Evolutionary conservation across 2,888 invertebrate genomes (phyloP), one percentile per base, ranked within the genome.

Genomic region (Acleris sparsana): DNA sequence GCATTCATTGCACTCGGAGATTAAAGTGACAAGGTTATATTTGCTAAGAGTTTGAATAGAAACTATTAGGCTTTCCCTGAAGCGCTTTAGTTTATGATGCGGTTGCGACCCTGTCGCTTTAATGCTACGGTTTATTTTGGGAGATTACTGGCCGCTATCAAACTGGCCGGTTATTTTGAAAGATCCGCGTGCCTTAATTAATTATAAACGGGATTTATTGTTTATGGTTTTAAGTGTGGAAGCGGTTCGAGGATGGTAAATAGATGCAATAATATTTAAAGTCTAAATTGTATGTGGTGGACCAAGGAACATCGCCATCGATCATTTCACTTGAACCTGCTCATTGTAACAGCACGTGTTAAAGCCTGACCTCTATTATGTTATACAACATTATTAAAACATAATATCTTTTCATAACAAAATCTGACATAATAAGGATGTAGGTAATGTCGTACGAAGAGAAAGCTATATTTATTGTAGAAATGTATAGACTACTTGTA

Each of bases 1-100:
- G 85, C 86, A 83, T 82, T 77, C 74, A 73, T 71, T 86, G 85
- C 86, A 87, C 72, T 78, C 80, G 79, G 79, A 79, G 63, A 65
- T 78, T 68, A 82, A 66, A 80, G 70, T 67, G 84, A 84, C 79
- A 80, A 70, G 78, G 84, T 85, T 80, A 78, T 67, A 78, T 72
- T 80, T 80, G 72, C 70, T 72, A 70, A 63, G 62, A 74, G 69
- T 71, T 75, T 72, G 72, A 43, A 51, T 57, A 48, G 52, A n/a
- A 60, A 66, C 29, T 52, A 63, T 25, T 39, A n/a, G 11, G 17
- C 2, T 71, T 65, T 60, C 62, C 49, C 62, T 56, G 53, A 63
- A 49, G 66, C 62, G 69, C 57, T 60, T 63, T 60, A 69, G 71
- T 73, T 74, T 71, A 69, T 67, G 68, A 71, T 67, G 22, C 56